Evolutionary conservation across 2,797 vertebrate genomes (phyloP), one percentile per base, ranked within the genome.

Genomic region (Myiotriccus ornatus): DNA sequence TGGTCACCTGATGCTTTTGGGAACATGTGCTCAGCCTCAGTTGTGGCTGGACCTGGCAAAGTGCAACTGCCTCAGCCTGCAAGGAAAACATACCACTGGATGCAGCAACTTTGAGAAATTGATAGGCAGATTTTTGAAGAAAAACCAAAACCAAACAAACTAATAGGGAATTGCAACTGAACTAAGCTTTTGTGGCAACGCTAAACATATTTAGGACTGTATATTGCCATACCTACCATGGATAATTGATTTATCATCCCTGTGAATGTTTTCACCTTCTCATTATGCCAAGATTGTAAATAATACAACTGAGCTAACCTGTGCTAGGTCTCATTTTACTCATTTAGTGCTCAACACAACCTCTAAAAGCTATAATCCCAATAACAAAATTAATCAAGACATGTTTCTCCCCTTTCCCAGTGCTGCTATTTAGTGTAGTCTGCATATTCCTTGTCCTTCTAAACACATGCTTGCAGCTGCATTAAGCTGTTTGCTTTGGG

Each of bases 11-110:
- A 23, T 19, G 11, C 12, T 28, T 35, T 57, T 3, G 2, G 28
- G 50, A 82, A 55, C 28, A 46, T 0, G 1, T 3, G 6, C 14
- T 63, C 24, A 37, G 22, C 28, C n/a, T 49, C 4, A 0, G n/a
- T 44, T 69, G 7, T 3, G 3, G 19, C 8, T 43, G 43, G 41
- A 59, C 5, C n/a, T 22, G n/a, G 52, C 20, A 70, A 27, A 2
- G 3, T 6, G 21, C 16, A 55, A 21, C 35, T 1, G 1, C 18
- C 0, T 4, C 41, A 84, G n/a, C 14, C 55, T 70, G 16, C 24
- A 35, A 1, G 1, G 27, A 64, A 79, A 50, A 16, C 32, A 34
- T 7, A 22, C 11, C 46, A 11, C 13, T 19, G 30, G 34, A 65
- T 62, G 12, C 63, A 47, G 52, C 37, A 41, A n/a, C 30, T 25